Percentiles rank a stretch among this genome's conserved stretches.
These are phyloP conservation scores for Helicolenus hilgendorfi DNA, from an alignment of 2,797 vertebrate species.

Conservation along the genomic window DNA sequence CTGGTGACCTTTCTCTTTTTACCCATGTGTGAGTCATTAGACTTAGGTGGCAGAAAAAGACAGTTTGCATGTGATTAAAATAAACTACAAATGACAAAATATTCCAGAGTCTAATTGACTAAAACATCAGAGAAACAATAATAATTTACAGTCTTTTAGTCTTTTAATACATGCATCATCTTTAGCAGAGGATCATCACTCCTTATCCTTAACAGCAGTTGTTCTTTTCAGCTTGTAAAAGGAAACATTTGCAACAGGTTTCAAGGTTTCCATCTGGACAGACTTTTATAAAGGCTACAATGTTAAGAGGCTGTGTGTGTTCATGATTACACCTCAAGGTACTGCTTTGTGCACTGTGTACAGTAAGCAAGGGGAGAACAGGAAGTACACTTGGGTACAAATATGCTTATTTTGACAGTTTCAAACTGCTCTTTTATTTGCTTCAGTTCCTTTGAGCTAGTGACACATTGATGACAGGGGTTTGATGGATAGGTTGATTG, in stretches of 20 bases:
- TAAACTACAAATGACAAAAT: background rate
- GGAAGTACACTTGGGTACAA: slow-evolving; percentile 12
- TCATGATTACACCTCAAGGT: background rate
- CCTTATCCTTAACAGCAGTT: background rate
- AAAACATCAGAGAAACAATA: background rate
- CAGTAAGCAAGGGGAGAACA: background rate
- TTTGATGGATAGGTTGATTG: background rate
- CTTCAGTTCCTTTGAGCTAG: background rate
- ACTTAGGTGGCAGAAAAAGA: background rate
- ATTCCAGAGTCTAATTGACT: background rate
- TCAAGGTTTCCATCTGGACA: background rate
- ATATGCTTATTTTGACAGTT: background rate
- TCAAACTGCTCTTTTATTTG: background rate
- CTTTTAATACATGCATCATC: background rate
- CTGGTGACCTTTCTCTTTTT: slow-evolving; percentile 34
- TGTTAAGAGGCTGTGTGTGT: background rate
- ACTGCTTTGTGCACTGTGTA: background rate
- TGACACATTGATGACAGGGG: background rate
- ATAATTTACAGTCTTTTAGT: background rate
- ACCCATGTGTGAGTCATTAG: background rate
- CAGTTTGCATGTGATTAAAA: background rate
- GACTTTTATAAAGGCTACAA: background rate
- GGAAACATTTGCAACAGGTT: background rate
- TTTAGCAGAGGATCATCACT: background rate
- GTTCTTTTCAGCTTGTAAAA: background rate